Evolutionary conservation across 1,140 invertebrate species (phyloP).

Genomic region (Microplitis demolitor): DNA sequence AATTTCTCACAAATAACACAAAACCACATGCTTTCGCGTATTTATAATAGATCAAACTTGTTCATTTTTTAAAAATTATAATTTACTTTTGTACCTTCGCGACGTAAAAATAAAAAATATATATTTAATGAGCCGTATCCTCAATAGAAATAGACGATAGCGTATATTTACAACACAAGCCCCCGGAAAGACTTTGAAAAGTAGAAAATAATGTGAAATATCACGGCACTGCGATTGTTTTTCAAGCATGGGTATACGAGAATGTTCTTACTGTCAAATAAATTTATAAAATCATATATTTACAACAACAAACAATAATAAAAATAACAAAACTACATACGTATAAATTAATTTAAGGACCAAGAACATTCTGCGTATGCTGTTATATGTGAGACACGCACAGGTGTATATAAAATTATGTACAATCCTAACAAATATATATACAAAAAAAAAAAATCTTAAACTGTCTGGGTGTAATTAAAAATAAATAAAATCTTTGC

Average conservation of each 20-base stretch:
- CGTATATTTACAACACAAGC: conserved; percentile 68
- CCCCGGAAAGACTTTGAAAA: conserved; percentile 54
- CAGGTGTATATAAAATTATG: conserved; percentile 18
- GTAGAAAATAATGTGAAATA: conserved; percentile 6
- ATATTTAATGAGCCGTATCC: conserved; percentile 30
- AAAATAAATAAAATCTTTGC: neutral
- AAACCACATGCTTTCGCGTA: conserved; percentile 70
- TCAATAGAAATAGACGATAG: conserved; percentile 49
- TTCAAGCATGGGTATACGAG: conserved; percentile 67
- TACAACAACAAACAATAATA: neutral
- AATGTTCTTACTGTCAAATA: conserved; percentile 66
- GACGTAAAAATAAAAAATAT: neutral
- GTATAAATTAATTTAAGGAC: conserved; percentile 47
- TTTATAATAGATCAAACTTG: neutral
- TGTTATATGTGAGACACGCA: conserved; percentile 51
- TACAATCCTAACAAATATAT: conserved; percentile 41
- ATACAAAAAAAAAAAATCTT: conserved; percentile 28
- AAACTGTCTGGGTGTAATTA: neutral
- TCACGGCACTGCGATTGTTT: conserved; percentile 25
- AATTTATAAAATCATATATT: neutral
- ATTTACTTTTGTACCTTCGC: neutral
- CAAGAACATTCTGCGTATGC: conserved; percentile 65
- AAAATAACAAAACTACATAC: conserved; percentile 57
- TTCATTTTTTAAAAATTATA: neutral
- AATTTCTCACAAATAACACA: conserved; percentile 71